Evolutionary conservation across 1,140 invertebrate species (phyloP).

Genomic region (Ephestia elutella): DNA sequence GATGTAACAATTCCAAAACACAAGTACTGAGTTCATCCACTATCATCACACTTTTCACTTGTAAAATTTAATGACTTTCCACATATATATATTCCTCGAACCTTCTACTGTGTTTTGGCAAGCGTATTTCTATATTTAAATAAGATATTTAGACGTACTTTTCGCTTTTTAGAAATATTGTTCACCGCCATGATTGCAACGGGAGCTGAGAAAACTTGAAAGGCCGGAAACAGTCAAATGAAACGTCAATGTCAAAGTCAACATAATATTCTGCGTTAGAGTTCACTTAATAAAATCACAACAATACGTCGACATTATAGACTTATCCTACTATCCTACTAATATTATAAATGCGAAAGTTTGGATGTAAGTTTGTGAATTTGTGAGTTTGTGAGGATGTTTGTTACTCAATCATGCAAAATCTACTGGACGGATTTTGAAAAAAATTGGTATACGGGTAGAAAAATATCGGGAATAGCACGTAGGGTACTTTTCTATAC

Average conservation of each 20-base stretch:
- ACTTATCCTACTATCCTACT: too few species aligned
- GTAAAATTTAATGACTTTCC: conserved; percentile 19
- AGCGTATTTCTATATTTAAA: conserved; percentile 41
- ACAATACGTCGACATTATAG: too few species aligned
- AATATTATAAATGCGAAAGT: too few species aligned
- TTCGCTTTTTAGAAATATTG: conserved; percentile 72
- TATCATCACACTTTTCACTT: conserved; percentile 52
- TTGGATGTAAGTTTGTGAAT: too few species aligned
- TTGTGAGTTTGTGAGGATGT: too few species aligned
- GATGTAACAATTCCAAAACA: conserved; percentile 13
- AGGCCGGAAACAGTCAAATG: conserved; percentile 38
- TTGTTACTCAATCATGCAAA: too few species aligned
- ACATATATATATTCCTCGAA: conserved; percentile 8
- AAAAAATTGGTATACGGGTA: too few species aligned
- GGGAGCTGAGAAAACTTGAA: conserved; percentile 54
- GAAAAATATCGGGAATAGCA: too few species aligned
- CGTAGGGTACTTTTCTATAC: too few species aligned
- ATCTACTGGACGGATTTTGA: too few species aligned
- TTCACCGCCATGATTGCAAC: conserved; percentile 69
- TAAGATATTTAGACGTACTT: conserved; percentile 54
- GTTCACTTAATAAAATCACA: too few species aligned
- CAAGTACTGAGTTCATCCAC: conserved; percentile 32
- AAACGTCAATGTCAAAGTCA: conserved; percentile 52
- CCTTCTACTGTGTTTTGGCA: conserved; percentile 7
- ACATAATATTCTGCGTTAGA: background rate